A percentile compares a stretch with the other conserved stretches of the same genome.
Evolutionary conservation across 2,888 invertebrate genomes (phyloP).

Genomic region (Alcis repandata): DNA sequence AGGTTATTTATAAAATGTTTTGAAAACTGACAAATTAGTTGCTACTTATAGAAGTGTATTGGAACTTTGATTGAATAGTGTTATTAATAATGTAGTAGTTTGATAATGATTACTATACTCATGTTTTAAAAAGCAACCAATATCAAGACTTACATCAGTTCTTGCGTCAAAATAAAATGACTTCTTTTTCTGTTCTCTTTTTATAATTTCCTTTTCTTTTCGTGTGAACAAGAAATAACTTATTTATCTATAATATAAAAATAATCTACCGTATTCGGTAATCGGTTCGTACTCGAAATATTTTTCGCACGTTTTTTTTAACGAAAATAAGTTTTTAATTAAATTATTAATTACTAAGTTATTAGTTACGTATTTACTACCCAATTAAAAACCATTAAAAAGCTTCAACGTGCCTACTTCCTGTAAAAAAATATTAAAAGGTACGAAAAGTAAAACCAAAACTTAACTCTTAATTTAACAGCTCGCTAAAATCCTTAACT

Average conservation of each 20-base stretch:
- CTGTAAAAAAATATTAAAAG: background rate
- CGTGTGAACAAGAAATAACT: too few species aligned
- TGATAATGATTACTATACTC: background rate
- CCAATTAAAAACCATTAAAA: too few species aligned
- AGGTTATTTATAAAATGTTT: slow-evolving; percentile 31
- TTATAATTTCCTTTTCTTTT: too few species aligned
- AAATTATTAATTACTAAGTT: too few species aligned
- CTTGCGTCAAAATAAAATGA: too few species aligned
- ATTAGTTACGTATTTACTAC: too few species aligned
- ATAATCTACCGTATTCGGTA: too few species aligned
- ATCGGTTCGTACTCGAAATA: too few species aligned
- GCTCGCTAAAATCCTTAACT: slow-evolving; percentile 9
- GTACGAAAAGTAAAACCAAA: background rate
- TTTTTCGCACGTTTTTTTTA: background rate
- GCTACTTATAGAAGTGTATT: slow-evolving; percentile 16
- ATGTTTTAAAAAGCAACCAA: too few species aligned
- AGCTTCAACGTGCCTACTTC: too few species aligned
- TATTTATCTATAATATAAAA: too few species aligned
- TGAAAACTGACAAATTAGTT: slow-evolving; percentile 34
- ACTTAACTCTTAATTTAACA: background rate
- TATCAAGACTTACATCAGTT: background rate
- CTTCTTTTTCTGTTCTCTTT: too few species aligned
- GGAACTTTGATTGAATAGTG: slow-evolving; percentile 15
- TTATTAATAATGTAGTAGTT: background rate
- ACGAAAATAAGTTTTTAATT: background rate